phyloP scores from a whole-genome alignment of 2,797 vertebrate genomes.

The Anabacerthia variegaticeps region DNA sequence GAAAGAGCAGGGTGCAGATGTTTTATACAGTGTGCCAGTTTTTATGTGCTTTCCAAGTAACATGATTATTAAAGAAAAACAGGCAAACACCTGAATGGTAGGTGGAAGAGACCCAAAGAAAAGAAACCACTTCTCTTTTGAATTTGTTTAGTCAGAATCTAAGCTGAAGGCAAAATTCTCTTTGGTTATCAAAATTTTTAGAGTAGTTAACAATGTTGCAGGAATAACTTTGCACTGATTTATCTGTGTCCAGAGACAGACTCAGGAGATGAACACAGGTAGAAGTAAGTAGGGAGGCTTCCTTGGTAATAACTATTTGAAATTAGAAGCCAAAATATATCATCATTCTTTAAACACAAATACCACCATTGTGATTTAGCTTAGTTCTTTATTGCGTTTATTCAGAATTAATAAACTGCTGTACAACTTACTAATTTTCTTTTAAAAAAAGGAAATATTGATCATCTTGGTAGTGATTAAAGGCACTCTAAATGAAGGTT shows the following conservation, averaged over 20 bases:
- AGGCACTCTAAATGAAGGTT: neutral
- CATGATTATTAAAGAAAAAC: neutral
- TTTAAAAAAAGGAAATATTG: neutral
- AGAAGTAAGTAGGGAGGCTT: neutral
- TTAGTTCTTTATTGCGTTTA: neutral
- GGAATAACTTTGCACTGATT: constrained; percentile 29
- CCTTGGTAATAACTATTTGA: neutral
- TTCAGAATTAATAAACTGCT: neutral
- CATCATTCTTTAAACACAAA: neutral
- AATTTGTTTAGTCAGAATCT: neutral
- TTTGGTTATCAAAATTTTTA: neutral
- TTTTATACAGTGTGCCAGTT: neutral
- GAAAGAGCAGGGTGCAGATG: neutral
- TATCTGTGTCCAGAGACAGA: neutral
- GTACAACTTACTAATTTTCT: neutral
- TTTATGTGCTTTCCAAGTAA: constrained; percentile 10
- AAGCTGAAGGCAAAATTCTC: neutral
- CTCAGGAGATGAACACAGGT: neutral
- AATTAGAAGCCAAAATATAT: neutral
- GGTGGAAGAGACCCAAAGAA: neutral
- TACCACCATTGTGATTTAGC: neutral
- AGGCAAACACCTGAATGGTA: constrained; percentile 13
- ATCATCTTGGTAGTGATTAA: neutral
- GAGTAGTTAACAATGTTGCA: neutral
- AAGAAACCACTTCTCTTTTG: neutral